Conservation (phyloP, 2,113 vertebrate genomes). For the Hydropotes inermis region DNA sequence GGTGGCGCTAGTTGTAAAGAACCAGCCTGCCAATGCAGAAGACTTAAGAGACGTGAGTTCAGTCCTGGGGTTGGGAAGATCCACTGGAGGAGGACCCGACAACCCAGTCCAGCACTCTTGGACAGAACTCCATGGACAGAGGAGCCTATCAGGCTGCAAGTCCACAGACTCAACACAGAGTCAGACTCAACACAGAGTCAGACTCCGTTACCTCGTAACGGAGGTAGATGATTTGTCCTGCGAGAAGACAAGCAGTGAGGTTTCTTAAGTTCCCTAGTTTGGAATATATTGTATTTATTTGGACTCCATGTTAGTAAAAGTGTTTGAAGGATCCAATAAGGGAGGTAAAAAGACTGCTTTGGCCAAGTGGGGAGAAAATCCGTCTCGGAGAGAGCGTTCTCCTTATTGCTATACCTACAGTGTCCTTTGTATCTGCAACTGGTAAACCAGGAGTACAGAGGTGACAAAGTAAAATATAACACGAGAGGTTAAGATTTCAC, state of each 20-base stretch:
- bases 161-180: accelerated
- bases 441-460: not conserved
- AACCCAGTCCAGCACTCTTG: not conserved
- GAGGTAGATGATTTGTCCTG: not conserved
- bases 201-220: no score
- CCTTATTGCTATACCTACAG: accelerated
- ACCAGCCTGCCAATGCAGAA: not conserved
- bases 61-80: not conserved
- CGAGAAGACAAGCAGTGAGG: not conserved
- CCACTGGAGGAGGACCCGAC: not conserved
- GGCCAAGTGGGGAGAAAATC: not conserved
- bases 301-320: not conserved
- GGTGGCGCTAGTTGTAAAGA: not conserved
- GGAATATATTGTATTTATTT: not conserved
- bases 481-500: not conserved
- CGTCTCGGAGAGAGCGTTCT: not conserved
- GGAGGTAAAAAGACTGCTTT: not conserved
- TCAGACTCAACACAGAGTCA: accelerated
- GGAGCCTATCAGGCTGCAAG: not conserved
- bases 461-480: not conserved
- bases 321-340: not conserved
- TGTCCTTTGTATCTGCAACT: not conserved
- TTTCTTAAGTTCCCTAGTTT: not conserved
- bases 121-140: not conserved
- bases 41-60: not conserved